These are phyloP conservation scores for Neoitamus cyanurus DNA, from an alignment of 2,888 invertebrate genomes.

Conservation along the genomic window DNA sequence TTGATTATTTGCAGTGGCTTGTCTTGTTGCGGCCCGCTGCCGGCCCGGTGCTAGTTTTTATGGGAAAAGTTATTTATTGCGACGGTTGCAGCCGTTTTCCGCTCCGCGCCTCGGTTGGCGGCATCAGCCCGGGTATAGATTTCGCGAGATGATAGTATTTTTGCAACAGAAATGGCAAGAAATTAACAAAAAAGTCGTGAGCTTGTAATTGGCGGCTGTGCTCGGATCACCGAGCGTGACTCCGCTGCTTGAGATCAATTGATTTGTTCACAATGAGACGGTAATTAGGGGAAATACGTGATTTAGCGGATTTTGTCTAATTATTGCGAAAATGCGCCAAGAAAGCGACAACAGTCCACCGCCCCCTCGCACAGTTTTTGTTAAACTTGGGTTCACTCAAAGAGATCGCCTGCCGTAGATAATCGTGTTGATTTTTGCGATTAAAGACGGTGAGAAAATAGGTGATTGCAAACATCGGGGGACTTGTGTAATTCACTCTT, in stretches of 20 bases:
- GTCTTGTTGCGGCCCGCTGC: background rate
- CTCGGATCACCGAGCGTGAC: constrained; percentile 18
- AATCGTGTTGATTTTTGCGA: background rate
- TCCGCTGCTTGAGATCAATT: constrained; percentile 16
- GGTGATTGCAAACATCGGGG: background rate
- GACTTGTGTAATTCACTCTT: background rate
- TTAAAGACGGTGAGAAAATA: background rate
- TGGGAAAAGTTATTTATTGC: constrained; percentile 40
- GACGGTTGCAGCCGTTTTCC: background rate
- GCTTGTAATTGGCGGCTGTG: constrained; percentile 32
- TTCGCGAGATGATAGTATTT: constrained; percentile 17
- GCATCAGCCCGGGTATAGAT: background rate
- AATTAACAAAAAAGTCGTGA: constrained; percentile 19
- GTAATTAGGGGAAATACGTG: constrained; percentile 29
- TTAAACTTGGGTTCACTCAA: background rate
- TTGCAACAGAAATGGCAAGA: background rate
- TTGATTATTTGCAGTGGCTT: constrained; percentile 24
- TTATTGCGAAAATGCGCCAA: background rate
- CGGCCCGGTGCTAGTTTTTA: constrained; percentile 35
- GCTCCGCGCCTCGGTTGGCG: background rate
- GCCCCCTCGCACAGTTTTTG: background rate
- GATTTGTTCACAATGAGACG: constrained; percentile 26
- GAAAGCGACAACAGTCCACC: background rate
- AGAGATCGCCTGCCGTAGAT: background rate
- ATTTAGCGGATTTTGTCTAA: constrained; percentile 34